Evolutionary conservation across 1,140 invertebrate genomes (phyloP), one percentile per base, ranked within the genome.

Genomic region (Cotesia glomerata): DNA sequence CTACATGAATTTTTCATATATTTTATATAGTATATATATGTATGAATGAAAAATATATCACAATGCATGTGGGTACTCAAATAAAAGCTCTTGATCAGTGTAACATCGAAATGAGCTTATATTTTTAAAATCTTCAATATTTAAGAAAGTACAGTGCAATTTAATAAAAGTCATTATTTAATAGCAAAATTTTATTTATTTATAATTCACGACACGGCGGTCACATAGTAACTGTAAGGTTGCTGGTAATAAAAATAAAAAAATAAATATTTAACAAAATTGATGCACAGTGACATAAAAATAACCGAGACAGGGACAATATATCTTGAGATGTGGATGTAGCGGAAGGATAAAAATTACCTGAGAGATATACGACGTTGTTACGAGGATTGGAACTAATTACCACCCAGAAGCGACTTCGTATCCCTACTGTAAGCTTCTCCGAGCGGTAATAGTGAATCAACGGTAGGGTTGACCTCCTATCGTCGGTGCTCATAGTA

Each of bases 361-460:
- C 65, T 70, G 63, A 77, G 69, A 85, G 82, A 85, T 85, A 85
- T 85, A 85, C 79, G 84, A 85, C 81, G 81, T 78, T 74, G 79
- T 85, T 84, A 84, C 80, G 58, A 66, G 78, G 81, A 84, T 84
- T 85, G 82, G 80, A 84, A 79, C 82, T 85, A 85, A 84, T 85
- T 85, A 82, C 84, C 83, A 83, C 84, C 83, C 83, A 84, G 83
- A 79, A 85, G 82, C 83, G 74, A 81, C 79, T 77, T 80, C 69
- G 72, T 77, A 81, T 79, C 65, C 65, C 39, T 67, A 45, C 39
- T 45, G 39, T 8, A 45, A 45, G 39, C 39, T 45, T 45, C 39
- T 2, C 11, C 7, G 74, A 72, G 69, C 32, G 64, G 76, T 78
- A 80, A 82, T 78, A 74, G 76, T 77, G 80, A 81, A 81, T 81